These are phyloP conservation scores for Melanocharis versteri DNA, from an alignment of 2,113 vertebrate species.

Conservation along the genomic window DNA sequence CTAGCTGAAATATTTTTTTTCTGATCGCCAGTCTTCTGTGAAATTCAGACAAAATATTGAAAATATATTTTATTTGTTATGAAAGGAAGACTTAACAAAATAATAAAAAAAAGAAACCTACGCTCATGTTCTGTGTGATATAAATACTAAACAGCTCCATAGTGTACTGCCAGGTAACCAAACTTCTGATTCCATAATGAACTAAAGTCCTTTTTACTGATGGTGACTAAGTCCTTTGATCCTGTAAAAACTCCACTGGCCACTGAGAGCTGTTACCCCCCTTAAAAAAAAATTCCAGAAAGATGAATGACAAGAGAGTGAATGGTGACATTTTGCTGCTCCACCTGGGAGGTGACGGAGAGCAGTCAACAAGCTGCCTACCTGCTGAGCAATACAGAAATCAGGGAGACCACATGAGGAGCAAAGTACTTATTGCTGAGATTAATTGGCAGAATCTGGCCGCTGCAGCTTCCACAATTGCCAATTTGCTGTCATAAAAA, in stretches of 20 bases:
- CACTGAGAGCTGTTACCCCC: neutral
- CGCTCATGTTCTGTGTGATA: neutral
- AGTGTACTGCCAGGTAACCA: neutral
- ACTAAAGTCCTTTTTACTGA: neutral
- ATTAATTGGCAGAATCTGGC: slow-evolving; percentile 35
- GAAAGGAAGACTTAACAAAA: neutral
- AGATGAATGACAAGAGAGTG: neutral
- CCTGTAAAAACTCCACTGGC: neutral
- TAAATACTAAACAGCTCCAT: neutral
- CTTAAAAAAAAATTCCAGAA: neutral
- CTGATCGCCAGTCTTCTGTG: neutral
- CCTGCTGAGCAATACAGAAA: slow-evolving; percentile 29
- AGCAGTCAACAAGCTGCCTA: slow-evolving; percentile 28
- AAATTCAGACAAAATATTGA: neutral
- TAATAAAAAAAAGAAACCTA: neutral
- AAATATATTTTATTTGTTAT: neutral
- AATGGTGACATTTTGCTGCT: slow-evolving; percentile 22
- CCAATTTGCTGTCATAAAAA: neutral
- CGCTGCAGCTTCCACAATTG: neutral
- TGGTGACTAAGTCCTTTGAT: neutral
- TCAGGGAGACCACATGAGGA: neutral
- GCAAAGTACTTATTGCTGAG: neutral
- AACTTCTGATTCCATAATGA: neutral
- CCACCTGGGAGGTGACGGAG: neutral
- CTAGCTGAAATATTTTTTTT: neutral